Evolutionary conservation across 2,888 invertebrate species (phyloP).

Genomic region (Eristalinus sepulchralis): DNA sequence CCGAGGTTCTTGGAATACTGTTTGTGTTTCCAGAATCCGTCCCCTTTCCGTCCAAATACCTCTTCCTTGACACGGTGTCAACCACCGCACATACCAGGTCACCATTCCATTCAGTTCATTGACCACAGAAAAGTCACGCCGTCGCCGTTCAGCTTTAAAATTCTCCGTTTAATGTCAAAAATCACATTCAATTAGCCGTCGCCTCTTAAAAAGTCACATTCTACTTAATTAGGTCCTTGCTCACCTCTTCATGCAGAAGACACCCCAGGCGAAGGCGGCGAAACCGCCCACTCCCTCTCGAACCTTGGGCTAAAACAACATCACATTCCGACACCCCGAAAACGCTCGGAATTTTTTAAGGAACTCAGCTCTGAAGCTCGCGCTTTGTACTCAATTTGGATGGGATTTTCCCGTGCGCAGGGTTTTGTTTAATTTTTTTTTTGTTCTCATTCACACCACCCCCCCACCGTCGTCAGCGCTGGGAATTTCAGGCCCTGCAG

Average conservation of each 20-base stretch:
- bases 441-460: not conserved
- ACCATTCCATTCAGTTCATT: not conserved
- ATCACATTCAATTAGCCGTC: constrained; percentile 60
- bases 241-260: constrained; percentile 18
- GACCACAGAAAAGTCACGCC: not conserved
- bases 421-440: not conserved
- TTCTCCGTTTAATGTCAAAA: constrained; percentile 11
- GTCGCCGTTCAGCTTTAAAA: not conserved
- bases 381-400: constrained; percentile 61
- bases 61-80: too few species aligned
- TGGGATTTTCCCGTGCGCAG: constrained; percentile 46
- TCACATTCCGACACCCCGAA: constrained; percentile 57
- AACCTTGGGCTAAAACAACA: constrained; percentile 36
- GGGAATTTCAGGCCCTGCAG: constrained; percentile 54
- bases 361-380: constrained; percentile 31
- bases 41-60: too few species aligned
- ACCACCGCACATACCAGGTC: too few species aligned
- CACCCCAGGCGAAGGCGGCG: not conserved
- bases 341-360: constrained; percentile 60
- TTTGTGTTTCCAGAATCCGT: too few species aligned
- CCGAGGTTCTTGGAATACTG: too few species aligned
- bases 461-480: not conserved
- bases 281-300: not conserved
- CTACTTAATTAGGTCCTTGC: constrained; percentile 60
- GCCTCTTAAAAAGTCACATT: constrained; percentile 59